phyloP scores from a whole-genome alignment of 1,140 invertebrate genomes.

The Schlechtendalia chinensis region DNA sequence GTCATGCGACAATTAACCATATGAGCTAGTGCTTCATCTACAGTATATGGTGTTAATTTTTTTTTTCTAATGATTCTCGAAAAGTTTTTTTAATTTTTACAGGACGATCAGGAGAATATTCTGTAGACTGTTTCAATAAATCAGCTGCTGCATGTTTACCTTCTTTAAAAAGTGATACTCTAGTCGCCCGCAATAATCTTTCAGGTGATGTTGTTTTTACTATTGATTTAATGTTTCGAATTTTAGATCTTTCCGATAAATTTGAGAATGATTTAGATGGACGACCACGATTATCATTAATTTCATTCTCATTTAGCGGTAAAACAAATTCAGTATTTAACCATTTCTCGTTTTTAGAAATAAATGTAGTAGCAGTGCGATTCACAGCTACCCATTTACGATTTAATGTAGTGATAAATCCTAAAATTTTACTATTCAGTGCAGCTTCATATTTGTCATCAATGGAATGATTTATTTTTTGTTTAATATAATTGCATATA shows the following conservation, averaged over 20 bases:
- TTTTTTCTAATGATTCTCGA: not conserved
- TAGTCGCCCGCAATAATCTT: not conserved
- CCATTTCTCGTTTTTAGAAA: not conserved
- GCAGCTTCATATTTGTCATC: too few relatives aligned
- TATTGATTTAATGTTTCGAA: constrained; percentile 4
- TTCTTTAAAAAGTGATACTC: constrained; percentile 22
- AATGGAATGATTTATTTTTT: too few relatives aligned
- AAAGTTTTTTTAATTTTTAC: constrained; percentile 12
- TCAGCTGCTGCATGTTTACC: constrained; percentile 12
- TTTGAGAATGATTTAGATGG: not conserved
- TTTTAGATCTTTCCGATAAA: constrained; percentile 13
- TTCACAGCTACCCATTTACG: too few relatives aligned
- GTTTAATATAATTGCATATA: not conserved
- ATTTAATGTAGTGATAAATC: too few relatives aligned
- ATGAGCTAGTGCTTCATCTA: constrained; percentile 3
- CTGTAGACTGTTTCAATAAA: constrained; percentile 11
- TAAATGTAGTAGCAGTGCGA: too few relatives aligned
- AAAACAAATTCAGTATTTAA: constrained; percentile 11
- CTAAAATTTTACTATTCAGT: too few relatives aligned
- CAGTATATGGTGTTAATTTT: constrained; percentile 8
- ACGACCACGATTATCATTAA: too few relatives aligned
- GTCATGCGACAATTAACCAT: constrained; percentile 18
- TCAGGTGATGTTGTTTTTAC: constrained; percentile 9
- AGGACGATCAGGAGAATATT: not conserved
- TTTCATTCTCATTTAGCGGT: not conserved